Evolutionary conservation across 1,140 invertebrate genomes (phyloP), one percentile per base, ranked within the genome.

Genomic region (Radopholus similis): DNA sequence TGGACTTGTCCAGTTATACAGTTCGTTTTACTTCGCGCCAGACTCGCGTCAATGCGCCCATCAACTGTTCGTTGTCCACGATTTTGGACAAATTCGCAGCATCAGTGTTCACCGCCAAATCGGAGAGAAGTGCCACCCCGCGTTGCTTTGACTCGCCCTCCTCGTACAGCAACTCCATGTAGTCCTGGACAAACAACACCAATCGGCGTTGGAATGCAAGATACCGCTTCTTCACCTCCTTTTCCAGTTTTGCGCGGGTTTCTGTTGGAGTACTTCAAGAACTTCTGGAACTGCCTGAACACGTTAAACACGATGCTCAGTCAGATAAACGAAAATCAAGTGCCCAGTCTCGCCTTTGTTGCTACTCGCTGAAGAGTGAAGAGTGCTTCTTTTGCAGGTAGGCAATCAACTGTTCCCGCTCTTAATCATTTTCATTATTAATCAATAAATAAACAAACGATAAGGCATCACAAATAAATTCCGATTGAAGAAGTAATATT

Each of bases 151-250:
- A 86, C 96, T 96, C 74, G 92, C 91, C 89, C 72, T 93, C 93
- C 85, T 98, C 95, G 84, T 98, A 99, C 4, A 99, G 84, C 66
- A 97, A 85, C 84, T 97, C 95, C 47, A 97, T 89, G 84, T 98
- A 98, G 74, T 89, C 89, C 80, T 96, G 91, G 66, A 70, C 34
- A 87, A 72, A 72, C 23, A 54, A 69, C 26, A 51, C 26, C 55
- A 70, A 21, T 23, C 30, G 34, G 18, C 38, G 35, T 13, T 9
- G n/a, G n/a, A 32, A 30, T 40, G 32, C n/a, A 28, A 23, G n/a
- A n/a, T 28, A 32, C n/a, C 37, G 44, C 9, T 30, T 51, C 47
- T 32, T 64, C 44, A 35, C 49, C 35, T n/a, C 40, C 58, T 40
- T 38, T 37, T 15, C 37, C 47, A 51, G 9, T 51, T 51, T 51